phyloP scores from a whole-genome alignment of 2,113 vertebrate genomes.

The Mohoua ochrocephala region DNA sequence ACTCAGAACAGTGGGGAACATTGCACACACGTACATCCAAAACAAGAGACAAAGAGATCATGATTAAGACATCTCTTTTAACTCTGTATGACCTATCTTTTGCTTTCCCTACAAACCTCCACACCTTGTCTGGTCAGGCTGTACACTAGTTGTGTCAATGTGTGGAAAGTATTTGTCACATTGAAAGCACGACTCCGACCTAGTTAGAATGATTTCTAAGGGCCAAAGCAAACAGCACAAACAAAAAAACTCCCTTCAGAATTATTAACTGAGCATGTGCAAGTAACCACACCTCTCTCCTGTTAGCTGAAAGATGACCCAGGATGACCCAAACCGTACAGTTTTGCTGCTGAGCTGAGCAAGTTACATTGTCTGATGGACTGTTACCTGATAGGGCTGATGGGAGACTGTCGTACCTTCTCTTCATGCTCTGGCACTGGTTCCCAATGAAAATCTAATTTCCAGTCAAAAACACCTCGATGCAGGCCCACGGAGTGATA shows the following conservation, averaged over 20 bases:
- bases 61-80: not conserved
- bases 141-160: not conserved
- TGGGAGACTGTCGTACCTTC: slow-evolving; percentile 67
- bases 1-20: not conserved
- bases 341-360: not conserved
- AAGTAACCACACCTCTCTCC: not conserved
- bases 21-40: not conserved
- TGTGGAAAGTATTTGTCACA: not conserved
- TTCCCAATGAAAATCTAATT: slow-evolving; percentile 85
- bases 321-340: not conserved
- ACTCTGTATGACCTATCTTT: not conserved
- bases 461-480: slow-evolving; percentile 85
- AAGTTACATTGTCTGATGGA: not conserved
- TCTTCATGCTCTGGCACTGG: slow-evolving; percentile 66
- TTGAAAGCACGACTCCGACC: not conserved
- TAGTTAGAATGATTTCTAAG: not conserved
- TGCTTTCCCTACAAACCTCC: not conserved
- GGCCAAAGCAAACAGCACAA: not conserved
- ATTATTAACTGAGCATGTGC: not conserved
- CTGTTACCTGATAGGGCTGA: slow-evolving; percentile 81
- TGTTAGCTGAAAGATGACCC: not conserved
- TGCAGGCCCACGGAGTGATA: slow-evolving; percentile 74
- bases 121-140: not conserved
- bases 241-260: not conserved
- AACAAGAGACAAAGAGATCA: not conserved